Evolutionary conservation across 1,140 invertebrate genomes (phyloP).

Genomic region (Dufourea novaeangliae): DNA sequence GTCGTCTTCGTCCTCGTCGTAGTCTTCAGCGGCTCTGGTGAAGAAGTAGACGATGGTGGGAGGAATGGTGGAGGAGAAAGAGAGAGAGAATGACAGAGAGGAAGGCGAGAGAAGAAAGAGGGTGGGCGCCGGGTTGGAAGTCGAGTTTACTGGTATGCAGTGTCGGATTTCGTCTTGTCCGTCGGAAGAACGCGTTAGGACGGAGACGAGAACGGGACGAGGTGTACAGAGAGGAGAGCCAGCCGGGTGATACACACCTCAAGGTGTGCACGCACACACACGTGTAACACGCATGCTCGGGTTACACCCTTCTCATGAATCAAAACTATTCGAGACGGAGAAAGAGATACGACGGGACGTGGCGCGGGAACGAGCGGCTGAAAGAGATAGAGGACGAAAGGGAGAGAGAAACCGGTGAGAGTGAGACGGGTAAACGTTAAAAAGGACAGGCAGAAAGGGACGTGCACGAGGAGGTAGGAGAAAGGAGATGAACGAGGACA

Average conservation of each 20-base stretch:
- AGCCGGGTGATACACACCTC: constrained; percentile 38
- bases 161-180: constrained; percentile 72
- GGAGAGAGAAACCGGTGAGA: not conserved
- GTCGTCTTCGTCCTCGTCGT: not conserved
- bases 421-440: not conserved
- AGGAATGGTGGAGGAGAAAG: not conserved
- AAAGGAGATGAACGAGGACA: constrained; percentile 38
- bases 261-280: constrained; percentile 56
- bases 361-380: constrained; percentile 14
- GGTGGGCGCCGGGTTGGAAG: constrained; percentile 53
- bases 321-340: constrained; percentile 66
- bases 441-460: constrained; percentile 1
- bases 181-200: constrained; percentile 46
- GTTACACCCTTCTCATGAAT: constrained; percentile 64
- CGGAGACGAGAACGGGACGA: constrained; percentile 42
- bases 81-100: no score
- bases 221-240: constrained; percentile 41
- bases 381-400: constrained; percentile 19
- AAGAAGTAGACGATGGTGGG: not conserved
- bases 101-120: constrained; percentile 33
- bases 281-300: constrained; percentile 59
- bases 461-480: not conserved
- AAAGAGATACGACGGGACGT: constrained; percentile 34
- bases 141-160: constrained; percentile 70
- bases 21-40: not conserved